Percentiles rank a stretch among this genome's conserved stretches.
Evolutionary conservation across 2,113 vertebrate species (phyloP).

Genomic region (Drymodes brunneopygia): DNA sequence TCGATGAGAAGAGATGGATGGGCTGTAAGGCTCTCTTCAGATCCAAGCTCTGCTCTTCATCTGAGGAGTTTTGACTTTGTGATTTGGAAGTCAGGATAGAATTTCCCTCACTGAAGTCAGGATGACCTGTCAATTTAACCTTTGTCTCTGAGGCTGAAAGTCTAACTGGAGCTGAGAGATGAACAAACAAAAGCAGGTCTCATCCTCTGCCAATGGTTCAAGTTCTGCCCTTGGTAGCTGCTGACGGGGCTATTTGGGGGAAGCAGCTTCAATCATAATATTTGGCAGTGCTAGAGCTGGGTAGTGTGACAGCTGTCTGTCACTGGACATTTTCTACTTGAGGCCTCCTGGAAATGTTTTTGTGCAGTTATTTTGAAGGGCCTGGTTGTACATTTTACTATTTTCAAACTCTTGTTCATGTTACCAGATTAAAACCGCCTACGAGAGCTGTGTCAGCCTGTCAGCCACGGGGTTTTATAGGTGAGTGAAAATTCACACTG

Average conservation of each 20-base stretch:
- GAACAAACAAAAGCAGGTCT: not conserved
- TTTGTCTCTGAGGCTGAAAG: not conserved
- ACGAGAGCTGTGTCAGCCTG: conserved; percentile 81
- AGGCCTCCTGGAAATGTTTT: not conserved
- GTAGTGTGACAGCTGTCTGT: not conserved
- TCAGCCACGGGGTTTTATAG: conserved; percentile 92
- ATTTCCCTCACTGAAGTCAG: not conserved
- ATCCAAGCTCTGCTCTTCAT: not conserved
- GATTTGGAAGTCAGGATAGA: not conserved
- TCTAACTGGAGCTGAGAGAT: not conserved
- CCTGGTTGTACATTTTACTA: not conserved
- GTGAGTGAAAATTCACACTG: conserved; percentile 71
- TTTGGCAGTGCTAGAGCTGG: not conserved
- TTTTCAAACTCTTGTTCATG: not conserved
- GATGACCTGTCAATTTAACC: not conserved
- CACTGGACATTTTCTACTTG: not conserved
- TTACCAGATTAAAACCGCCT: conserved; percentile 83
- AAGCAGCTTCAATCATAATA: not conserved
- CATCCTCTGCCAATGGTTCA: not conserved
- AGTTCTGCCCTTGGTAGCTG: not conserved
- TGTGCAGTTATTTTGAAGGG: not conserved
- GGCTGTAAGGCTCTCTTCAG: not conserved
- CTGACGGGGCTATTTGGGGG: not conserved
- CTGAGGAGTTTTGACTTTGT: not conserved
- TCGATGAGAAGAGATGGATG: not conserved